A percentile compares a stretch with the other conserved stretches of the same genome.
Conservation (phyloP, 2,113 vertebrate species). For the Clarias batrachus region DNA sequence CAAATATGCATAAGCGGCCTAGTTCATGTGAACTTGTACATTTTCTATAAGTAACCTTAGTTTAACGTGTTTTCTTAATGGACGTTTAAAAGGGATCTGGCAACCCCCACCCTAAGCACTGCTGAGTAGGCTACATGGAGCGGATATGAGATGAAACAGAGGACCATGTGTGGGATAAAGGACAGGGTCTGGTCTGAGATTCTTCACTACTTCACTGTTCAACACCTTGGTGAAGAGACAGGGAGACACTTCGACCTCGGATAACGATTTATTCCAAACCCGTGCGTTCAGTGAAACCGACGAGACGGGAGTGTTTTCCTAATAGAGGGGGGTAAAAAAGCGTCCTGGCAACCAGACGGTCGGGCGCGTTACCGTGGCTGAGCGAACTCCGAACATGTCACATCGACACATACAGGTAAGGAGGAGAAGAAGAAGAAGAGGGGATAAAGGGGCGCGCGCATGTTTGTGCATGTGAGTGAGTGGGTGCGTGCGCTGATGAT, state of each 20-base stretch:
- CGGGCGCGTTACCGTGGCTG: background rate
- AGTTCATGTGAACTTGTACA: too few relatives aligned
- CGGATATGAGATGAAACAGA: background rate
- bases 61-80: too few relatives aligned
- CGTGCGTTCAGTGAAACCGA: background rate
- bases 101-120: background rate
- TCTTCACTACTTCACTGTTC: too few relatives aligned
- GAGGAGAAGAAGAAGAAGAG: too few relatives aligned
- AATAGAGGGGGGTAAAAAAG: background rate
- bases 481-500: background rate
- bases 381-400: background rate
- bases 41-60: too few relatives aligned
- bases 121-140: background rate
- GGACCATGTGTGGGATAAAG: background rate
- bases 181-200: background rate
- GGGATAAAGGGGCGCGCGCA: background rate
- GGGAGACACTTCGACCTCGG: too few relatives aligned
- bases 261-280: background rate
- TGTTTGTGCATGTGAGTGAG: background rate
- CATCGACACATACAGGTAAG: slow-evolving; percentile 3
- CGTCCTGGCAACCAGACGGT: background rate
- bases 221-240: background rate
- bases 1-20: too few relatives aligned
- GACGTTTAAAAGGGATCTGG: background rate
- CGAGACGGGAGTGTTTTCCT: background rate